Conservation (phyloP, 2,113 vertebrate genomes). For the Monarcha castaneiventris region DNA sequence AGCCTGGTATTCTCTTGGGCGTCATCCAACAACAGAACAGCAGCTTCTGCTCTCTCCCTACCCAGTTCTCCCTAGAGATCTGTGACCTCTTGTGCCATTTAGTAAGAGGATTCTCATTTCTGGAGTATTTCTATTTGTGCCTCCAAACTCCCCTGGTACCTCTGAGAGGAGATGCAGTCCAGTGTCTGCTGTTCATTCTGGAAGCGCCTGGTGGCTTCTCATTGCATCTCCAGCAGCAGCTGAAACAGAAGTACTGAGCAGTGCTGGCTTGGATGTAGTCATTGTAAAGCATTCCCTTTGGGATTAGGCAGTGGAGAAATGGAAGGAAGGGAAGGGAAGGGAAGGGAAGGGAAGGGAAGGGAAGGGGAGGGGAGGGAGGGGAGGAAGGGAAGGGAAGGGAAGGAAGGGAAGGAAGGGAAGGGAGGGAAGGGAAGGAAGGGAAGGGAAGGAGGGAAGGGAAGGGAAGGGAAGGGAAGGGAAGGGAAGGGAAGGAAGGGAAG, state of each 20-base stretch:
- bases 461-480: fast-evolving
- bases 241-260: neutral
- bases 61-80: neutral
- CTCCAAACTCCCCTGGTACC: neutral
- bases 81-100: neutral
- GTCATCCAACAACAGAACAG: neutral
- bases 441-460: no score
- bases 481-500: no score
- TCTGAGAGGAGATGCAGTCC: neutral
- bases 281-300: neutral
- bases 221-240: neutral
- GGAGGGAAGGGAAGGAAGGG: no score
- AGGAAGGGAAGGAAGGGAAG: no score
- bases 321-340: neutral
- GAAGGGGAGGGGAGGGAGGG: no score
- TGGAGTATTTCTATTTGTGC: neutral
- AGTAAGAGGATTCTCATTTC: neutral
- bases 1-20: neutral
- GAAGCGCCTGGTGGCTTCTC: neutral
- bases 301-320: neutral
- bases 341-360: no score
- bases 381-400: no score
- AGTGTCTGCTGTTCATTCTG: neutral
- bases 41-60: neutral
- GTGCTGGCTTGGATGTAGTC: neutral